Evolutionary conservation across 2,113 vertebrate genomes (phyloP), one percentile per base, ranked within the genome.

Genomic region (Tychaedon coryphoeus): DNA sequence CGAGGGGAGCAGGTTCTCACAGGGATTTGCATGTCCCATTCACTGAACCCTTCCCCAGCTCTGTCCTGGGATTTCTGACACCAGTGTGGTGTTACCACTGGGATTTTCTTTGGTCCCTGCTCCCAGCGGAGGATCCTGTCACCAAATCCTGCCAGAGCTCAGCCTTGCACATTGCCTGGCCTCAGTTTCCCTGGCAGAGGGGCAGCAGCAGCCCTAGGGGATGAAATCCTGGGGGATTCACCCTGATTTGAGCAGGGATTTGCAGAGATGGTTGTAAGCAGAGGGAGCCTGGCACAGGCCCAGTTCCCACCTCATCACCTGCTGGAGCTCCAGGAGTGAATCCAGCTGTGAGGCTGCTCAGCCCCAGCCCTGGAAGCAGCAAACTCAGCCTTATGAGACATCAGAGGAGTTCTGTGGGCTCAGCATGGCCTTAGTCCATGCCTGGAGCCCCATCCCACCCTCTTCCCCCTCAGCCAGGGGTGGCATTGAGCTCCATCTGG

Each of bases 1-100:
- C 1, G 0, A 4, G 24, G 38, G 20, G 12, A 25, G 42, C 31
- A 19, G 40, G 7, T 9, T 25, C 61, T n/a, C 4, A 0, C 22
- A 47, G n/a, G 24, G 8, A 0, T 64, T 53, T 43, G 1, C 14
- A 12, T 16, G n/a, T 84, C 6, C 20, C 20, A 2, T n/a, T 78
- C 9, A 1, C 42, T 38, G 25, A 31, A 5, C 13, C 14, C 33
- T 40, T 22, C 54, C 2, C 1, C 2, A 17, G 19, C 53, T 58
- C 48, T 51, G 12, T 48, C 8, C 61, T 47, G 51, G 66, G 5
- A 2, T 53, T 74, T 54, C 69, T 47, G 73, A 9, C 25, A 2
- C 25, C 1, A 0, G 2, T 2, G 0, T 19, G 17, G 0, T 20
- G n/a, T 36, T 16, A 6, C 3, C 64, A 6, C 40, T 22, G 47